Evolutionary conservation across 2,888 invertebrate species (phyloP), one percentile per base, ranked within the genome.

Genomic region (Chydorus sphaericus): DNA sequence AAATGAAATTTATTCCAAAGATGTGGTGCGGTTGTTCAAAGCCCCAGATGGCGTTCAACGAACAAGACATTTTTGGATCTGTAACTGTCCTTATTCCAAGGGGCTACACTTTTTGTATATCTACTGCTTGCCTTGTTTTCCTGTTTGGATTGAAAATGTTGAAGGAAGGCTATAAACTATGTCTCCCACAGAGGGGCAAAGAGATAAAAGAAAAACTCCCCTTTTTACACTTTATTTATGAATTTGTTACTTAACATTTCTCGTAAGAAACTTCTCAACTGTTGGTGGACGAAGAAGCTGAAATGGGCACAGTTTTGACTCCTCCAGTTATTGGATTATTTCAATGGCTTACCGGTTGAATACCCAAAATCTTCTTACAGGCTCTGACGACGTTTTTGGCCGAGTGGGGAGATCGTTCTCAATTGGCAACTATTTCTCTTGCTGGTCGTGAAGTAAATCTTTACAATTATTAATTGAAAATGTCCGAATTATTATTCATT

Each of bases 351-450:
- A 61, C 75, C 3, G 68, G 72, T 60, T 64, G 74, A 31, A 71
- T 85, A 18, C 80, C 87, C 14, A 79, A 90, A 62, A 83, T 94
- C 60, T 81, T 93, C 62, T 71, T 94, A 48, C 92, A 97, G 72
- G 85, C 97, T 0, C 92, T 97, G 63, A 88, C 92, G 10, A 98
- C 96, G 3, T 97, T 98, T 74, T 74, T 99, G 54, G 98, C 97
- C 1, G 98, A 98, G 74, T 98, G 98, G 97, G 98, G 98, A 7
- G 98, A 99, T 72, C 76, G 94, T 61, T 96, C 96, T 48, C 98
- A 98, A 70, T 75, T 98, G 59, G 91, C 97, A 3, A 98, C 98
- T 0, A 96, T 99, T 62, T 87, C 98, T 67, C 77, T 99, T 60
- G 94, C 92, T 54, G 94, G 97, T 5, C 79, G 93, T 71, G 96